Percentiles rank a stretch among this genome's conserved stretches.
These are phyloP conservation scores for Leptestheria dahalacensis DNA, from an alignment of 1,140 invertebrate species.

Conservation along the genomic window DNA sequence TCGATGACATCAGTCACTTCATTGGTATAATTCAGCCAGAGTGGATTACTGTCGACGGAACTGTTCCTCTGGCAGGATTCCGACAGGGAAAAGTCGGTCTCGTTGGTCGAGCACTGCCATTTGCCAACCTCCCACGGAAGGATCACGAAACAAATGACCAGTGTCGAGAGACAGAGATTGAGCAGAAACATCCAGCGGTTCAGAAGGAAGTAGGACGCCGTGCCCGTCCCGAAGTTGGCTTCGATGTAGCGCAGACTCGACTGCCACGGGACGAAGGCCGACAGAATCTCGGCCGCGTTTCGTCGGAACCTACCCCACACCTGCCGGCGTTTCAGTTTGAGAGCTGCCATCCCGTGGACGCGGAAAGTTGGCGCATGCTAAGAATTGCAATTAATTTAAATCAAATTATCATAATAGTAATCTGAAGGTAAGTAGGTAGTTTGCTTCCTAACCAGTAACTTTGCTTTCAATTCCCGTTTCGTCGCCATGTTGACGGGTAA, in stretches of 20 bases:
- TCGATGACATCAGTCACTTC: neutral
- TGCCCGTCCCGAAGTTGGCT: conserved; percentile 49
- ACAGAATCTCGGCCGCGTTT: conserved; percentile 40
- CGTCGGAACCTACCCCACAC: conserved; percentile 20
- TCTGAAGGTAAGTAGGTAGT: too few species aligned
- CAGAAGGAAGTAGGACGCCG: conserved; percentile 59
- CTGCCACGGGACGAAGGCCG: conserved; percentile 55
- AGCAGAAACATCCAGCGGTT: conserved; percentile 63
- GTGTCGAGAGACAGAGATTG: conserved; percentile 46
- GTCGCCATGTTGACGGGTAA: conserved; percentile 65
- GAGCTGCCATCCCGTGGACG: conserved; percentile 53
- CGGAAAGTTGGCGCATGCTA: conserved; percentile 61
- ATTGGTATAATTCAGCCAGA: conserved; percentile 22
- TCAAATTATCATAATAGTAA: neutral
- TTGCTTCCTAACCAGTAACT: conserved; percentile 52
- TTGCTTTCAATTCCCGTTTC: conserved; percentile 58
- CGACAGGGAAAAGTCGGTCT: too few species aligned
- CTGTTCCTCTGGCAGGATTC: neutral
- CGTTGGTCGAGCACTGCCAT: too few species aligned
- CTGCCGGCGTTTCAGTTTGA: conserved; percentile 25
- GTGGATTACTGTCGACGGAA: conserved; percentile 24
- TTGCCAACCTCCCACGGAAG: conserved; percentile 34
- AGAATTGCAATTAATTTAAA: conserved; percentile 19
- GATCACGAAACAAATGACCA: conserved; percentile 49
- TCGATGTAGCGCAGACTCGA: conserved; percentile 52